Conservation (phyloP, 2,113 vertebrate genomes). For the Eolophus roseicapilla region DNA sequence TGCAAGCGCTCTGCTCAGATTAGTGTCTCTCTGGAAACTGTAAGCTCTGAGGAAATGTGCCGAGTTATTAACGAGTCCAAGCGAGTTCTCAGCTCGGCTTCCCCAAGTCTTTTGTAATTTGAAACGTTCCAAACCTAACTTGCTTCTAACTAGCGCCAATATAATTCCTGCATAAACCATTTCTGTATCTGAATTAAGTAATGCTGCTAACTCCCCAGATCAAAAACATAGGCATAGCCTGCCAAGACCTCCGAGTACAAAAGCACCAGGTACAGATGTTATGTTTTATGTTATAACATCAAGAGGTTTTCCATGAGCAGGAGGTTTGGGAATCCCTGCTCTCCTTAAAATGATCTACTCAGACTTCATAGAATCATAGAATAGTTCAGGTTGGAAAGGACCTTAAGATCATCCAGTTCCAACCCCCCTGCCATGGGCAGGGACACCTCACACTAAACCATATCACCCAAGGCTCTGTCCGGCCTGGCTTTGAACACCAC, state of each 20-base stretch:
- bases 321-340: not conserved
- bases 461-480: too few relatives aligned
- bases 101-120: not conserved
- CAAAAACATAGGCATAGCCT: not conserved
- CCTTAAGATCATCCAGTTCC: too few relatives aligned
- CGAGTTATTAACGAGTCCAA: rapidly evolving
- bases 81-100: not conserved
- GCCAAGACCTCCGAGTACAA: not conserved
- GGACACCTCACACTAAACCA: too few relatives aligned
- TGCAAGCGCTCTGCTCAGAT: not conserved
- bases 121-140: not conserved
- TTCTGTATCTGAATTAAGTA: not conserved
- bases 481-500: too few relatives aligned
- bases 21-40: not conserved
- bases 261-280: not conserved
- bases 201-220: not conserved
- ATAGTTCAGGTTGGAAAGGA: too few relatives aligned
- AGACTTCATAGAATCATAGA: not conserved
- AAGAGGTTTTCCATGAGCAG: not conserved
- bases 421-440: too few relatives aligned
- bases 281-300: not conserved
- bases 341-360: not conserved
- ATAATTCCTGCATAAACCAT: not conserved
- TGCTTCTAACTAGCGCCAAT: not conserved
- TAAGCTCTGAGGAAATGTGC: not conserved